Percentiles rank a stretch among this genome's conserved stretches.
phyloP scores from a whole-genome alignment of 1,140 invertebrate genomes.

The Latrodectus geometricus region DNA sequence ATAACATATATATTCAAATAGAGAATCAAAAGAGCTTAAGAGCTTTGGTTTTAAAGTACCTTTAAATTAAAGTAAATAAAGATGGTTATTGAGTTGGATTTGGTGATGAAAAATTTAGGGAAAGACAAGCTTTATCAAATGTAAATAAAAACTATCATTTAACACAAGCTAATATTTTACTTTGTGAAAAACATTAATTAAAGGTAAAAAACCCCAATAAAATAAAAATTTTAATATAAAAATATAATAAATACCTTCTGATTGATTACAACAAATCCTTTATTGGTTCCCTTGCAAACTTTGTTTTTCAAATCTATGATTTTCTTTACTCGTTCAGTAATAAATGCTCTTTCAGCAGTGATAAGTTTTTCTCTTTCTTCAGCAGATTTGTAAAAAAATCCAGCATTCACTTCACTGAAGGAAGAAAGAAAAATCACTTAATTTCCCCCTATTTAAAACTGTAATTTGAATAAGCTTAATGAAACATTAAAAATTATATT shows the following conservation, averaged over 20 bases:
- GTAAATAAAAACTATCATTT: no score
- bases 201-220: no score
- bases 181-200: no score
- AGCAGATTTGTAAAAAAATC: slow-evolving; percentile 99
- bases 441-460: background rate
- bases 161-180: no score
- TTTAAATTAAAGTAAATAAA: no score
- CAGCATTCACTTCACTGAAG: slow-evolving; percentile 90
- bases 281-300: slow-evolving; percentile 88
- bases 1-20: no score
- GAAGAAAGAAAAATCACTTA: slow-evolving; percentile 30
- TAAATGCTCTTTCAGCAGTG: slow-evolving; percentile 94
- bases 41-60: no score
- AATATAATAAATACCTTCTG: slow-evolving; percentile 83
- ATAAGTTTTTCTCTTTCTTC: slow-evolving; percentile 96
- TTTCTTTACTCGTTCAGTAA: slow-evolving; percentile 94
- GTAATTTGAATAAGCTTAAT: background rate
- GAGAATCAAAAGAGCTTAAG: no score
- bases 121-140: no score
- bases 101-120: no score
- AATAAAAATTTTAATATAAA: background rate
- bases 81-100: no score
- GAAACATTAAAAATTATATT: background rate
- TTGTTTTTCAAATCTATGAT: slow-evolving; percentile 96
- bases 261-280: slow-evolving; percentile 96